These are phyloP conservation scores for Mormyrus proboscirostris DNA, from an alignment of 2,797 vertebrate species.

Conservation along the genomic window DNA sequence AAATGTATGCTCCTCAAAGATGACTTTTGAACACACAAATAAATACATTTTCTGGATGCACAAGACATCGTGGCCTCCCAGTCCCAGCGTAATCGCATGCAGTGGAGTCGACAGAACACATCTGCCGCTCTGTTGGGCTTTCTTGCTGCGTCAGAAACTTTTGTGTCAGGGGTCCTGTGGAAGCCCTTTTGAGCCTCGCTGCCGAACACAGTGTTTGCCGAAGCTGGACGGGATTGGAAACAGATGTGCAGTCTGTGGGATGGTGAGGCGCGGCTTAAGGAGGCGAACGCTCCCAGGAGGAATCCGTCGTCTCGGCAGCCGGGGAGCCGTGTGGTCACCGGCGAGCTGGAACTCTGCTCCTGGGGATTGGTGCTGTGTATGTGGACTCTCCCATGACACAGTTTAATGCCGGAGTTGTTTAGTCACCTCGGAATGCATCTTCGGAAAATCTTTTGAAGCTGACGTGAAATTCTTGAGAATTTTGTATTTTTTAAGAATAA, in stretches of 20 bases:
- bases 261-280: neutral
- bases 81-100: neutral
- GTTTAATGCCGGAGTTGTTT: neutral
- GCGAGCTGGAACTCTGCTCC: neutral
- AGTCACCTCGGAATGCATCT: neutral
- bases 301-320: neutral
- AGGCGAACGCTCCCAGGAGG: neutral
- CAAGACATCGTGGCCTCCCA: neutral
- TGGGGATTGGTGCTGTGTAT: neutral
- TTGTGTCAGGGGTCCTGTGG: neutral
- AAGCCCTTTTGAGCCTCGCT: neutral
- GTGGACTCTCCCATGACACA: neutral
- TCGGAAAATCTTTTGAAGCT: neutral
- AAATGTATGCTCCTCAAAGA: neutral
- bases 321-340: neutral
- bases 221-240: neutral
- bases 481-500: neutral
- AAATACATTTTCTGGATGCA: neutral
- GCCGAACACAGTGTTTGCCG: neutral
- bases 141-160: neutral
- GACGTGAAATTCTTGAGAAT: neutral
- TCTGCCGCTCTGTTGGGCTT: neutral
- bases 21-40: neutral
- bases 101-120: neutral
- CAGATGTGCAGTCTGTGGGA: conserved; percentile 12